A percentile compares a stretch with the other conserved stretches of the same genome.
Conservation (phyloP, 2,797 vertebrate species). For the Notamacropus eugenii region DNA sequence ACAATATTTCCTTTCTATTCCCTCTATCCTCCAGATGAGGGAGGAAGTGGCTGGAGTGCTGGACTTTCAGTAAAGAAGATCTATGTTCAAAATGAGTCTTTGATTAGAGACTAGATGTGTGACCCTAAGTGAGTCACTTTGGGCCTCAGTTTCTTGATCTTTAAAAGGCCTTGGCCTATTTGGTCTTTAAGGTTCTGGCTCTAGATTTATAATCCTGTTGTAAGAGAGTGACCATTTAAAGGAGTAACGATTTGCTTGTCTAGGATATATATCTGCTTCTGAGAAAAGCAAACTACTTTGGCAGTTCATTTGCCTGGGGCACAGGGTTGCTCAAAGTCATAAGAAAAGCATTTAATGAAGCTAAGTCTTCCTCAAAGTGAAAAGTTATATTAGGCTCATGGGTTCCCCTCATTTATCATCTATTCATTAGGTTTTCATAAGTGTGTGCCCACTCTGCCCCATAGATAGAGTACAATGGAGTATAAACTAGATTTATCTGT, state of each 20-base stretch:
- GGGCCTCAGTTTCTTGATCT: neutral
- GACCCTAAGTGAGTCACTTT: neutral
- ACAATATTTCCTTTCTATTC: neutral
- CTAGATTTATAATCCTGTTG: neutral
- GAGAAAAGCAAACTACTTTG: neutral
- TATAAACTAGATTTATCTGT: neutral
- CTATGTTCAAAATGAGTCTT: neutral
- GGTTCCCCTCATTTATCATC: neutral
- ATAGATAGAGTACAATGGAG: neutral
- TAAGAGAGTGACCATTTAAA: neutral
- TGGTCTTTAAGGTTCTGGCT: neutral
- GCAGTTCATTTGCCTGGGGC: neutral
- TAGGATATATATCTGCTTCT: neutral
- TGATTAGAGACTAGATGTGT: neutral
- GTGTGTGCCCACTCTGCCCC: neutral
- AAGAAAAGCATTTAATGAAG: neutral
- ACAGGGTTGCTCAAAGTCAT: neutral
- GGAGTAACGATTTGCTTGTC: neutral
- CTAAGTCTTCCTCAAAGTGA: neutral
- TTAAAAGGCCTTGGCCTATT: neutral
- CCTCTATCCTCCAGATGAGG: neutral
- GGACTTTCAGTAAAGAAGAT: neutral
- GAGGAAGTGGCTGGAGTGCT: neutral
- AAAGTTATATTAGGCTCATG: neutral
- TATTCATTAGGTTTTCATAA: neutral